These are phyloP conservation scores for Nebria salina DNA, from an alignment of 2,888 invertebrate genomes.

Conservation along the genomic window DNA sequence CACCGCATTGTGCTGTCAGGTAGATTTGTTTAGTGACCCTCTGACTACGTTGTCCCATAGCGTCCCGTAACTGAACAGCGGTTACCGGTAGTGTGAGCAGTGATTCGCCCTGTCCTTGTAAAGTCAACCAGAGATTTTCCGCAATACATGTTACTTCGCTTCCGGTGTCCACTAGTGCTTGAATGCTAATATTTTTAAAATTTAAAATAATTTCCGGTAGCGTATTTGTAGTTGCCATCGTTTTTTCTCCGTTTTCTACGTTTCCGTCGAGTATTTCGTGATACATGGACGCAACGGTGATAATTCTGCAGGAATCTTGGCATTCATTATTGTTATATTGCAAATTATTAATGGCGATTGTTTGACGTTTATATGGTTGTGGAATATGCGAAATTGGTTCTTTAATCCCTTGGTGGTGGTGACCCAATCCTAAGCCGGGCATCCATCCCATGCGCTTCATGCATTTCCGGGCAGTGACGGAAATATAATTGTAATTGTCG, in stretches of 20 bases:
- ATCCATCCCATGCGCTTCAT: too few species aligned
- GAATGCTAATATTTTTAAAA: not conserved
- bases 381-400: constrained; percentile 4
- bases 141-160: constrained; percentile 48
- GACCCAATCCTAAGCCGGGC: not conserved
- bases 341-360: not conserved
- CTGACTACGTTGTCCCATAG: constrained; percentile 47
- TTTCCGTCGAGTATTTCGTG: constrained; percentile 15
- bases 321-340: not conserved
- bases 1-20: not conserved
- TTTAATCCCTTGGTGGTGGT: not conserved
- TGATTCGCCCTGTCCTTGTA: constrained; percentile 2
- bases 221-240: not conserved
- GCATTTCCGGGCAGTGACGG: not conserved
- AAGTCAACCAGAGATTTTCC: constrained; percentile 39
- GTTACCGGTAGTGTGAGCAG: constrained; percentile 47
- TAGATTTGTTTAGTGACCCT: constrained; percentile 29
- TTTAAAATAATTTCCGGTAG: constrained; percentile 13
- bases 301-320: not conserved
- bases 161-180: constrained; percentile 48
- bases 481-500: too few species aligned
- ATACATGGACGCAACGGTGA: constrained; percentile 17
- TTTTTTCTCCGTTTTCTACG: not conserved
- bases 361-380: not conserved
- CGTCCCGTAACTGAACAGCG: constrained; percentile 42